Conservation (phyloP, 2,797 vertebrate species). For the Urophycis tenuis region DNA sequence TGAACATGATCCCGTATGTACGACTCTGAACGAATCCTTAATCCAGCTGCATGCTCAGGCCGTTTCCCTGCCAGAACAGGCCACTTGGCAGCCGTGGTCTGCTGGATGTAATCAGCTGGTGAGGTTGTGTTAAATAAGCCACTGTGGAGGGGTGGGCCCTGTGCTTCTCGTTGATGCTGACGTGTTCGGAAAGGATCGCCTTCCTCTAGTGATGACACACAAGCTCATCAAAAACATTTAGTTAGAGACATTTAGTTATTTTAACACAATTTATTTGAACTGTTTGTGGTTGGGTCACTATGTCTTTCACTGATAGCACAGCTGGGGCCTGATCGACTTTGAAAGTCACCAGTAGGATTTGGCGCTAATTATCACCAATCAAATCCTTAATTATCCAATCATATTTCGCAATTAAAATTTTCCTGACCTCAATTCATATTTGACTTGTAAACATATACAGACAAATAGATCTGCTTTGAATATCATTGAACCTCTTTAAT, state of each 20-base stretch:
- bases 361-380: background rate
- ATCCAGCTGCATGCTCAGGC: slow-evolving; percentile 47
- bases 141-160: too few relatives aligned
- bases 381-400: background rate
- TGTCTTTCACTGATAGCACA: background rate
- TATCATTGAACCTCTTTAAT: background rate
- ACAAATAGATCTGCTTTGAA: background rate
- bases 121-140: slow-evolving; percentile 61
- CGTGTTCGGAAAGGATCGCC: too few relatives aligned
- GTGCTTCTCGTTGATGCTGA: slow-evolving; percentile 50
- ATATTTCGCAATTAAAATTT: background rate
- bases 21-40: slow-evolving; percentile 57
- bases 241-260: too few relatives aligned
- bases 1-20: slow-evolving; percentile 50
- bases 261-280: too few relatives aligned
- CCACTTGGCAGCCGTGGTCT: too few relatives aligned
- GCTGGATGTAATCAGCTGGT: slow-evolving; percentile 58
- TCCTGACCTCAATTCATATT: background rate
- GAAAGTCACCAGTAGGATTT: background rate
- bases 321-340: background rate
- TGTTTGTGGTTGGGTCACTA: background rate
- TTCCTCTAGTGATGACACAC: background rate
- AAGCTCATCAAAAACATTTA: background rate
- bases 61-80: too few relatives aligned
- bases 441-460: background rate